A percentile compares a stretch with the other conserved stretches of the same genome.
Evolutionary conservation across 2,113 vertebrate species (phyloP).

Genomic region (Nothoprocta perdicaria): DNA sequence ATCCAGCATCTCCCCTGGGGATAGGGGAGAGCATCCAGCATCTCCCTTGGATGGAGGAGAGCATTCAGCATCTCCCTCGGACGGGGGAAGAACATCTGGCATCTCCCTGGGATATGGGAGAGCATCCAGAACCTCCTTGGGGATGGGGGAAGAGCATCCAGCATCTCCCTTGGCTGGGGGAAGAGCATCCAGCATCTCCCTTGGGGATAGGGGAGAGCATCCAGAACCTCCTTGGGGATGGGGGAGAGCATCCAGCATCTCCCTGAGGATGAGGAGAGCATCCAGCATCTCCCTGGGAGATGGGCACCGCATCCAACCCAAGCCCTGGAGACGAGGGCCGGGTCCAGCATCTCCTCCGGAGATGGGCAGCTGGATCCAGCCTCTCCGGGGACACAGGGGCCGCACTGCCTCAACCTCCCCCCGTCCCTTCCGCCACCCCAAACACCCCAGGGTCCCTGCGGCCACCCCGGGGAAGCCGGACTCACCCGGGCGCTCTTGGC

Average conservation of each 20-base stretch:
- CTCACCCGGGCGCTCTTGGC: constrained; percentile 92
- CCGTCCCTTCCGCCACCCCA: not conserved
- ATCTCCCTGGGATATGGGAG: not conserved
- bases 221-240: not conserved
- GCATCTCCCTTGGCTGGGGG: not conserved
- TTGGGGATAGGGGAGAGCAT: not conserved
- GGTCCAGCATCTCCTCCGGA: not conserved
- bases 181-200: not conserved
- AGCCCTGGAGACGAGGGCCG: not conserved
- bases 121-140: not conserved
- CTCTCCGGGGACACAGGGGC: constrained; percentile 50
- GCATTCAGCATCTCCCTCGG: too few relatives aligned
- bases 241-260: not conserved
- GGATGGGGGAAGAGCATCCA: not conserved
- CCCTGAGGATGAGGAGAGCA: not conserved
- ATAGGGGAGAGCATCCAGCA: not conserved
- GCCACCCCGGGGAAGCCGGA: not conserved
- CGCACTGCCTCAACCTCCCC: not conserved
- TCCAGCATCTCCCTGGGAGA: not conserved
- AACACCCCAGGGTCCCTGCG: too few relatives aligned
- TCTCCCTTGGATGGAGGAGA: too few relatives aligned
- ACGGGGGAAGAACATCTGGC: not conserved
- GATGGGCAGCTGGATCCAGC: not conserved
- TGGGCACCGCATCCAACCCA: not conserved
- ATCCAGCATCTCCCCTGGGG: too few relatives aligned